These are phyloP conservation scores for Barnardius zonarius DNA, from an alignment of 2,113 vertebrate genomes.

Conservation along the genomic window DNA sequence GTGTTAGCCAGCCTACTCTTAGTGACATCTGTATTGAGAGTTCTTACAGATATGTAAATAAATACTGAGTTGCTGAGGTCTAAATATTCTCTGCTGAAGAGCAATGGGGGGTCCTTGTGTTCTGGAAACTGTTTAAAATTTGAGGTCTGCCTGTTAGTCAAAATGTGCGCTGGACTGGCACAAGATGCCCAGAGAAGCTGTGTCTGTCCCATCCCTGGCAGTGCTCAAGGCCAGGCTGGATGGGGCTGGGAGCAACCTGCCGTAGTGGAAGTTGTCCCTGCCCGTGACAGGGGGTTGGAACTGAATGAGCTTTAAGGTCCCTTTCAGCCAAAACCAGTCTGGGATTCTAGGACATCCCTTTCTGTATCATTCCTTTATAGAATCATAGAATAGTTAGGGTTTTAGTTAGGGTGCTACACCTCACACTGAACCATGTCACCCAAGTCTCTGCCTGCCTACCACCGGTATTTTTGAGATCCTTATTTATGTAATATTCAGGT, in stretches of 20 bases:
- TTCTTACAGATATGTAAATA: background rate
- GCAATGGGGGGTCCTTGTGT: background rate
- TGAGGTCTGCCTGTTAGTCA: background rate
- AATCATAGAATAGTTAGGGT: too few relatives aligned
- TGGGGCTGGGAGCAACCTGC: background rate
- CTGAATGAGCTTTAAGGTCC: too few relatives aligned
- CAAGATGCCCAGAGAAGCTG: background rate
- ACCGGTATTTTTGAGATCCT: background rate
- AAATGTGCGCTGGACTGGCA: background rate
- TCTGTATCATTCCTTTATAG: background rate
- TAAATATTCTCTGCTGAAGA: background rate
- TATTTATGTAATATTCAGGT: background rate
- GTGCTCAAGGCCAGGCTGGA: background rate
- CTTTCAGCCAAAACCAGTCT: background rate
- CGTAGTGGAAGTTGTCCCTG: background rate
- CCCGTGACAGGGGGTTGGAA: background rate
- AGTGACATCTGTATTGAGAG: background rate
- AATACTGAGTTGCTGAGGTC: background rate
- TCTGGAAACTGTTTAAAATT: background rate
- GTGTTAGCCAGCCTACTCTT: background rate
- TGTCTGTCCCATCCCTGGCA: background rate
- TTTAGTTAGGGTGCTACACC: too few relatives aligned
- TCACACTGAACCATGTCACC: too few relatives aligned
- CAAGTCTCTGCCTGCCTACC: background rate
- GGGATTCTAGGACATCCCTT: background rate